A percentile compares a stretch with the other conserved stretches of the same genome.
These are phyloP conservation scores for Acrocephalus kingi DNA, from an alignment of 2,113 vertebrate species.

Conservation along the genomic window DNA sequence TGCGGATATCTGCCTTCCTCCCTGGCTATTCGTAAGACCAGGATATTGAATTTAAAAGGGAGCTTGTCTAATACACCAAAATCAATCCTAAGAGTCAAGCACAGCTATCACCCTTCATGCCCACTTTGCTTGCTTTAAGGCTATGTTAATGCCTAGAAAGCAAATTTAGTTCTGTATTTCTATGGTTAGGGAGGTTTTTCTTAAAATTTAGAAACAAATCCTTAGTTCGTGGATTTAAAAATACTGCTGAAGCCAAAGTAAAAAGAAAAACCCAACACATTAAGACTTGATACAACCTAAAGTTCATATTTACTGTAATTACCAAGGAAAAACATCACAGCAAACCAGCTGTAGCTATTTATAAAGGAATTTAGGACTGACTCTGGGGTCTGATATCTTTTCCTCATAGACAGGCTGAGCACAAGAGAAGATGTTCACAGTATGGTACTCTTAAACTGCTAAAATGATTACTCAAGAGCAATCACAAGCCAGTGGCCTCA, in stretches of 20 bases:
- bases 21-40: neutral
- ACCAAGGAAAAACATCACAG: neutral
- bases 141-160: neutral
- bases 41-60: neutral
- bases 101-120: neutral
- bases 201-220: neutral
- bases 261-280: neutral
- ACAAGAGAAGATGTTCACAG: constrained; percentile 8
- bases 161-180: neutral
- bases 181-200: neutral
- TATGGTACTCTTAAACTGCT: neutral
- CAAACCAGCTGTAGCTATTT: constrained; percentile 9
- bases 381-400: neutral
- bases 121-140: neutral
- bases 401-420: constrained; percentile 9
- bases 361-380: constrained; percentile 7
- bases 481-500: neutral
- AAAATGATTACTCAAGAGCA: neutral
- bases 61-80: neutral
- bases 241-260: neutral
- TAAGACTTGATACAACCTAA: neutral
- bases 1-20: neutral
- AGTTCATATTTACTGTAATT: constrained; percentile 19
- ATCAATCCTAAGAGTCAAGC: neutral
- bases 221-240: neutral